Conservation (phyloP, 2,888 invertebrate genomes). For the Tetropium fuscum region DNA sequence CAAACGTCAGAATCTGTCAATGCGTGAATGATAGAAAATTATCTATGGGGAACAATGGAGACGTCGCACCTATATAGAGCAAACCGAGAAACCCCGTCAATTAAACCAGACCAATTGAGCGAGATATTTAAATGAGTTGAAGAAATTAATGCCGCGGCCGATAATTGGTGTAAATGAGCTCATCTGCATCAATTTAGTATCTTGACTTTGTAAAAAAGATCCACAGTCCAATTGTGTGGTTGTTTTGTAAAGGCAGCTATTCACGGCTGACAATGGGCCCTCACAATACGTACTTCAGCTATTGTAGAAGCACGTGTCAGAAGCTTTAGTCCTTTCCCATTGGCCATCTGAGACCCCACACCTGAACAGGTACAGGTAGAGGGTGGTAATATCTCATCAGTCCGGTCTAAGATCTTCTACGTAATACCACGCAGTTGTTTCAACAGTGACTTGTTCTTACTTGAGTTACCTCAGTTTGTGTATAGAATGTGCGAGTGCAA, state of each 20-base stretch:
- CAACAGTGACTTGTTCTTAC: constrained; percentile 8
- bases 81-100: constrained; percentile 6
- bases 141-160: constrained; percentile 32
- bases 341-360: constrained; percentile 51
- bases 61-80: constrained; percentile 1
- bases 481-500: constrained; percentile 14
- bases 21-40: too few species aligned
- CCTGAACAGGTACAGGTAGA: constrained; percentile 51
- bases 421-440: constrained; percentile 33
- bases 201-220: constrained; percentile 31
- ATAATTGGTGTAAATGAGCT: constrained; percentile 43
- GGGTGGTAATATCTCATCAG: constrained; percentile 48
- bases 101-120: constrained; percentile 22
- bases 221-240: constrained; percentile 33
- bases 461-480: constrained; percentile 3
- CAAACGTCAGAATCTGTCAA: too few species aligned
- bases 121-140: constrained; percentile 38
- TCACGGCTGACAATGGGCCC: constrained; percentile 35
- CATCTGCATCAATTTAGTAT: constrained; percentile 35
- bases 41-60: too few species aligned
- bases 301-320: constrained; percentile 45
- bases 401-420: constrained; percentile 38
- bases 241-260: constrained; percentile 29
- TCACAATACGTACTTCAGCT: constrained; percentile 40
- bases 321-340: constrained; percentile 34